Percentiles rank a stretch among this genome's conserved stretches.
phyloP scores from a whole-genome alignment of 37 sponge, comb jelly and placozoan genomes.

The Cliona cf. orientalis region DNA sequence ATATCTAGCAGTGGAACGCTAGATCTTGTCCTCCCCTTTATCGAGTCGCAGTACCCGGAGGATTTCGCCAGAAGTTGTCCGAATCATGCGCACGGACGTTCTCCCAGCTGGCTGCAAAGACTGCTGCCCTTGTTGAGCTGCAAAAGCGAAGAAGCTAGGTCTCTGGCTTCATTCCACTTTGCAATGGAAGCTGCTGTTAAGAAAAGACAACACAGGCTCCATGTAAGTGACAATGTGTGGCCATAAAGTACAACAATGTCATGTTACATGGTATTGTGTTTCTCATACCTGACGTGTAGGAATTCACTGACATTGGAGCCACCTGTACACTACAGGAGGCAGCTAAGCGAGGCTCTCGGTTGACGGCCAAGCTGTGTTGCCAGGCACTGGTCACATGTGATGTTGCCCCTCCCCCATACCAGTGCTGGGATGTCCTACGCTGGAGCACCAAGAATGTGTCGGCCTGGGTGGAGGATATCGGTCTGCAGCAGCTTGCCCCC shows the following conservation, averaged over 20 bases:
- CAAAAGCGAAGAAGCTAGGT: slow-evolving; percentile 49
- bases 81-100: slow-evolving; percentile 55
- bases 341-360: slow-evolving; percentile 38
- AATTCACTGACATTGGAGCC: slow-evolving; percentile 42
- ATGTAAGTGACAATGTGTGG: slow-evolving; percentile 22
- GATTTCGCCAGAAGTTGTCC: slow-evolving; percentile 49
- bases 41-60: slow-evolving; percentile 26
- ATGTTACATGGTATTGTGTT: not conserved
- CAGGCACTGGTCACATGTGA: slow-evolving; percentile 24
- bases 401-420: slow-evolving; percentile 35
- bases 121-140: slow-evolving; percentile 46
- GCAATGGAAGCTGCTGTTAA: slow-evolving; percentile 69
- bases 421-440: slow-evolving; percentile 43
- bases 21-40: slow-evolving; percentile 60
- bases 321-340: slow-evolving; percentile 14
- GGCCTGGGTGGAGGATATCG: slow-evolving; percentile 29
- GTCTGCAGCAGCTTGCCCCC: slow-evolving; percentile 26
- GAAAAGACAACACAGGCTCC: slow-evolving; percentile 39
- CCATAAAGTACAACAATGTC: no score
- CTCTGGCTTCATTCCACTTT: slow-evolving; percentile 63
- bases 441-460: slow-evolving; percentile 32
- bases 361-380: slow-evolving; percentile 29
- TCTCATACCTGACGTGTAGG: not conserved
- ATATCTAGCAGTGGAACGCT: slow-evolving; percentile 53
- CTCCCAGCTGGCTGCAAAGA: slow-evolving; percentile 46